Evolutionary conservation across 2,888 invertebrate species (phyloP).

Genomic region (Platerodrilus igneus): DNA sequence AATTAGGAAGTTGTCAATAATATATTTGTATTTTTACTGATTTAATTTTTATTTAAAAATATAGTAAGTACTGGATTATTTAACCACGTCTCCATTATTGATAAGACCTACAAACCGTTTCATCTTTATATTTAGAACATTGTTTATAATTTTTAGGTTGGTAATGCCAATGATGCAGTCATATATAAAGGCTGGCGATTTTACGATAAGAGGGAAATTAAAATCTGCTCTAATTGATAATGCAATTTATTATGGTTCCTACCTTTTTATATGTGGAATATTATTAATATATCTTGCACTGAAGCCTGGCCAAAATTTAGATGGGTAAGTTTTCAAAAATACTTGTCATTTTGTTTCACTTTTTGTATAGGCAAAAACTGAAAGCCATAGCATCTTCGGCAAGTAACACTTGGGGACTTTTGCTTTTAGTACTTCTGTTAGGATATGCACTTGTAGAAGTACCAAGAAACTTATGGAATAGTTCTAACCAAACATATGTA

Average conservation of each 20-base stretch:
- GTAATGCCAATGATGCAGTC: constrained; percentile 99
- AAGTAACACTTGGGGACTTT: constrained; percentile 98
- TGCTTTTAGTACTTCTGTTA: constrained; percentile 85
- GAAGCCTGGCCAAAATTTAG: constrained; percentile 81
- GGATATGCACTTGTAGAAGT: constrained; percentile 97
- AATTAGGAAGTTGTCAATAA: too few relatives aligned
- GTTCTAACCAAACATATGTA: constrained; percentile 78
- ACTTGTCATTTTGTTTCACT: too few relatives aligned
- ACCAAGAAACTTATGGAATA: constrained; percentile 86
- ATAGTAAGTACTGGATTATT: too few relatives aligned
- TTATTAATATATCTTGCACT: constrained; percentile 91
- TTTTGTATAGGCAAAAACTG: constrained; percentile 76
- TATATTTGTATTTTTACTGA: too few relatives aligned
- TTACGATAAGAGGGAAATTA: constrained; percentile 88
- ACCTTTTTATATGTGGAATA: constrained; percentile 89
- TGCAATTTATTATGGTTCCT: constrained; percentile 96
- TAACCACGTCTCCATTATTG: too few relatives aligned
- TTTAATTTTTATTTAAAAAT: too few relatives aligned
- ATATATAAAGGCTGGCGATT: constrained; percentile 97
- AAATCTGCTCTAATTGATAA: constrained; percentile 95
- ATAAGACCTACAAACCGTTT: too few relatives aligned
- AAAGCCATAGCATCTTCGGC: constrained; percentile 97
- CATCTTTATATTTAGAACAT: constrained; percentile 3
- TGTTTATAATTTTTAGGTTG: constrained; percentile 78
- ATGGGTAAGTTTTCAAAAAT: constrained; percentile 59